A percentile compares a stretch with the other conserved stretches of the same genome.
Conservation (phyloP, 2,113 vertebrate genomes). For the Anser brachyrhynchus region DNA sequence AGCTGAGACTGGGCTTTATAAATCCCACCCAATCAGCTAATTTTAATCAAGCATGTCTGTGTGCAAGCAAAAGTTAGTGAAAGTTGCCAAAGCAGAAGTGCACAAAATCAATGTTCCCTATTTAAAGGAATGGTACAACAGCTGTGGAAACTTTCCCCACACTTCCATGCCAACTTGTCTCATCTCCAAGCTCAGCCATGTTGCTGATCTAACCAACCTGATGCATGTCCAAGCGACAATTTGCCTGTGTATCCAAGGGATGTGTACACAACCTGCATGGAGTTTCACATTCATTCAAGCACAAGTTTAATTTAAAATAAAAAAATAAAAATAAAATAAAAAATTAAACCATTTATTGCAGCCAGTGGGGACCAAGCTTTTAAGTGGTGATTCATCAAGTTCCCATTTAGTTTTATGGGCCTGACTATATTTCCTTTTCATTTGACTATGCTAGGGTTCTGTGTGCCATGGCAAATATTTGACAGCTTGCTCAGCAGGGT, state of each 20-base stretch:
- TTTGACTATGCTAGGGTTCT: slow-evolving; percentile 63
- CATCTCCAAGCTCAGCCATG: not conserved
- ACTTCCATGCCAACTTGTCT: not conserved
- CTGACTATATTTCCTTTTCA: slow-evolving; percentile 63
- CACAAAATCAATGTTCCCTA: not conserved
- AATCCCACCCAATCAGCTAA: not conserved
- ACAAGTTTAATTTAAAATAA: not conserved
- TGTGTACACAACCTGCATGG: not conserved
- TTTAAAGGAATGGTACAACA: not conserved
- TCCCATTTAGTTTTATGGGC: slow-evolving; percentile 67
- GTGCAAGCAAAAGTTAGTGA: not conserved
- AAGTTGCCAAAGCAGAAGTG: not conserved
- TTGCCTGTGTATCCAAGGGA: not conserved
- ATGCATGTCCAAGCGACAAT: not conserved
- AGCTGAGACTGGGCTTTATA: not conserved
- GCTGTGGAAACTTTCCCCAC: slow-evolving; percentile 24
- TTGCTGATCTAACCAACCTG: not conserved
- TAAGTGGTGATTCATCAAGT: not conserved
- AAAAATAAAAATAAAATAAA: not conserved
- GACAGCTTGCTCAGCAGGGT: slow-evolving; percentile 68
- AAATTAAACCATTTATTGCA: not conserved
- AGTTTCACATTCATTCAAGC: not conserved
- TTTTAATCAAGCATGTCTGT: not conserved
- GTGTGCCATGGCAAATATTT: slow-evolving; percentile 60
- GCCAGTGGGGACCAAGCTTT: not conserved